Evolutionary conservation across 2,797 vertebrate genomes (phyloP), one percentile per base, ranked within the genome.

Genomic region (Alfaro cultratus): DNA sequence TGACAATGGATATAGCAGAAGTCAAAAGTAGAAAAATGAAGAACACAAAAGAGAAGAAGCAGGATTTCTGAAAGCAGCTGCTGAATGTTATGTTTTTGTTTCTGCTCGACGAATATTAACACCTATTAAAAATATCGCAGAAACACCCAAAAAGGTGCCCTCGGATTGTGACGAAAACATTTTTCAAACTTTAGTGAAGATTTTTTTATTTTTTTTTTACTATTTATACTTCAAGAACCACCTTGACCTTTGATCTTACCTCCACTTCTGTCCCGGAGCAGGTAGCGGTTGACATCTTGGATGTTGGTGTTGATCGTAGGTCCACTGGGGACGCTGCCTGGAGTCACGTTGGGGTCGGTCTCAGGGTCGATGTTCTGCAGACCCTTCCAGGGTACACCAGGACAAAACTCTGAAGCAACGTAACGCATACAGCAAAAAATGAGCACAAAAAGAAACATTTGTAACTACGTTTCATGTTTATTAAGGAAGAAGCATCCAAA

Each of bases 231-330:
- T 6, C 16, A 26, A 47, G 36, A 78, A 47, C 29, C 7, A 21
- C 31, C 11, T 18, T 29, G 21, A 43, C 13, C 26, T 7, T 7
- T 21, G 29, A 41, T 23, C 94, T 95, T 93, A 99, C 98, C 97
- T 97, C 97, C 98, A 91, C 97, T 99, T 90, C 98, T 96, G 93
- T 96, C 96, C 79, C 96, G 91, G 87, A 99, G 96, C 92, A 99
- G 97, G 95, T 98, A 99, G 91, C 98, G 98, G 94, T 99, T 99
- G 90, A 99, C 99, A 90, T 99, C 98, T 92, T 99, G 98, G 78
- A 99, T 99, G 73, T 98, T 99, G 95, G 98, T 99, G 93, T 99
- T 99, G 92, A 99, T 99, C 87, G 97, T 99, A 13, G 98, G 98
- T 80, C 98, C 98, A 18, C 97, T 99, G 41, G 97, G 98, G 87